Conservation (phyloP, 2,797 vertebrate genomes). For the Neomorphus geoffroyi region DNA sequence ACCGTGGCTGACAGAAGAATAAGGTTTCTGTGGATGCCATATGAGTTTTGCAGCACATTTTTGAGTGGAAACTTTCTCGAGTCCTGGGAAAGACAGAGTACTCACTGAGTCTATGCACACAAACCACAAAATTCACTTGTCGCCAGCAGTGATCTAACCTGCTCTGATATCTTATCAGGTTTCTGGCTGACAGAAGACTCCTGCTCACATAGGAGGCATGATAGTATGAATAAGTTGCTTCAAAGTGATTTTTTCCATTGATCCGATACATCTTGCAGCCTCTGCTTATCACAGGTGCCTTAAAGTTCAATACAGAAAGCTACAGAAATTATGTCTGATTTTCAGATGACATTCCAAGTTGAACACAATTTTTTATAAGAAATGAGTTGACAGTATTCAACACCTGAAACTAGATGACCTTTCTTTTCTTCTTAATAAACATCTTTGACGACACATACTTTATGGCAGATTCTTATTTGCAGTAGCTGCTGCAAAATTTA, state of each 20-base stretch:
- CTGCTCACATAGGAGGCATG: background rate
- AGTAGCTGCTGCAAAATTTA: background rate
- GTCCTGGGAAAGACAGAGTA: background rate
- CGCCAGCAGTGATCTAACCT: background rate
- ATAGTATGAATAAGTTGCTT: background rate
- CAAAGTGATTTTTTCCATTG: background rate
- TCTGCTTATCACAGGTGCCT: background rate
- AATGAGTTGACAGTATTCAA: background rate
- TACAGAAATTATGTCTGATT: background rate
- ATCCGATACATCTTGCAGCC: background rate
- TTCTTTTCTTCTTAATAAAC: background rate
- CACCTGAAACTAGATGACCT: background rate
- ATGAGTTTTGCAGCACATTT: background rate
- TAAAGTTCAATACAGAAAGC: background rate
- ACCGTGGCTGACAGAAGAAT: background rate
- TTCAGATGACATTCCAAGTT: background rate
- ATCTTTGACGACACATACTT: background rate
- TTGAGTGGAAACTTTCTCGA: background rate
- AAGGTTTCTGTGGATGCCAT: background rate
- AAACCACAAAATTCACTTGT: background rate
- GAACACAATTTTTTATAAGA: background rate
- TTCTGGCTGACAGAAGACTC: background rate
- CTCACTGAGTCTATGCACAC: rapidly evolving
- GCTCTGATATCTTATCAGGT: background rate
- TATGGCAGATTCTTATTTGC: background rate